phyloP scores from a whole-genome alignment of 1,140 invertebrate genomes.

The Meteorus sp. region DNA sequence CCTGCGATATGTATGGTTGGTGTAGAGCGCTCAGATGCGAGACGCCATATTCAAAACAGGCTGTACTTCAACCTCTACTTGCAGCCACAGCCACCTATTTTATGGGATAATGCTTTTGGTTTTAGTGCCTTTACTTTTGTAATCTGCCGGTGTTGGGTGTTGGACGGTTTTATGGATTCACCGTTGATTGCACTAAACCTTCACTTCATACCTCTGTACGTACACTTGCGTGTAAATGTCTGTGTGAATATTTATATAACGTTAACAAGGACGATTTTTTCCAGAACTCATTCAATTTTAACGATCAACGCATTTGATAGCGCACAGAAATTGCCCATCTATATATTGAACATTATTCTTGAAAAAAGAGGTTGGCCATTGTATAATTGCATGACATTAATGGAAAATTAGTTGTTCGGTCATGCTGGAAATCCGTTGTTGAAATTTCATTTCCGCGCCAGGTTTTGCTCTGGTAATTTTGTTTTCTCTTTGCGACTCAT shows the following conservation, averaged over 20 bases:
- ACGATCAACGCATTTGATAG: background rate
- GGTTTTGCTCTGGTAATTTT: constrained; percentile 23
- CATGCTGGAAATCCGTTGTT: constrained; percentile 10
- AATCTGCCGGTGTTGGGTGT: background rate
- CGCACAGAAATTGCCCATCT: background rate
- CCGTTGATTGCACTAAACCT: too few species aligned
- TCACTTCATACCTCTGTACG: too few species aligned
- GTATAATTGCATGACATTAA: constrained; percentile 1
- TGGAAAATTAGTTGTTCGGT: constrained; percentile 19
- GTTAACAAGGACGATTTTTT: background rate
- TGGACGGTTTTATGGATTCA: background rate
- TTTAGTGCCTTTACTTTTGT: constrained; percentile 1
- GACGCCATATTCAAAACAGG: background rate
- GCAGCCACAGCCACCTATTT: background rate
- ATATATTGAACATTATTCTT: background rate
- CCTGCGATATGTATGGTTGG: too few species aligned
- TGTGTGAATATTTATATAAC: background rate
- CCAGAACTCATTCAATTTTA: background rate
- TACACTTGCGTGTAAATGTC: background rate
- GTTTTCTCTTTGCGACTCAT: constrained; percentile 30
- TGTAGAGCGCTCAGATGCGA: background rate
- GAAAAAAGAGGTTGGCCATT: background rate
- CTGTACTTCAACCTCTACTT: background rate
- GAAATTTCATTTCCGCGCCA: constrained; percentile 28
- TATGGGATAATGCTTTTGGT: constrained; percentile 3